These are phyloP conservation scores for Drosophila sp. DNA, from an alignment of 1,140 invertebrate species.

Conservation along the genomic window DNA sequence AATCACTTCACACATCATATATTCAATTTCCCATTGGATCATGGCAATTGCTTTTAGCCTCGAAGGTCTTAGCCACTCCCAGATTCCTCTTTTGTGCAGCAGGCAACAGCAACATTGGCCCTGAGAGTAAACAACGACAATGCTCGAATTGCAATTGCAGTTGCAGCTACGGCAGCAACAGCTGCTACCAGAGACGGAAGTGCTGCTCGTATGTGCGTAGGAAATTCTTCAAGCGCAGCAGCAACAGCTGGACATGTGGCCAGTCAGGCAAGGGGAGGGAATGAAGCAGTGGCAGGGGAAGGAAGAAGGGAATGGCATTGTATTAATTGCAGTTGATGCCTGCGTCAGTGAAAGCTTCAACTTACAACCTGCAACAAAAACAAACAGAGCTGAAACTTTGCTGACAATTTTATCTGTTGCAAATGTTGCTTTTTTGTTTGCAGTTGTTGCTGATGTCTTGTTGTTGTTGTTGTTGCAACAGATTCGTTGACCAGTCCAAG, in stretches of 20 bases:
- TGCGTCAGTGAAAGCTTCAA: conserved; percentile 35
- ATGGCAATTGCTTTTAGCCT: not conserved
- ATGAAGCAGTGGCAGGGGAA: not conserved
- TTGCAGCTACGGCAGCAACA: conserved; percentile 23
- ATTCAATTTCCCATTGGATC: conserved; percentile 31
- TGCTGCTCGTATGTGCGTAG: conserved; percentile 54
- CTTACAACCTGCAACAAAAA: conserved; percentile 9
- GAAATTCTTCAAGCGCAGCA: conserved; percentile 66
- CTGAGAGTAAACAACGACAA: conserved; percentile 23
- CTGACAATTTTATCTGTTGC: conserved; percentile 32
- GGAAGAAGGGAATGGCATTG: not conserved
- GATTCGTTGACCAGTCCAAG: conserved; percentile 33
- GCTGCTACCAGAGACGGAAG: conserved; percentile 60
- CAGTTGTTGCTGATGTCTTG: not conserved
- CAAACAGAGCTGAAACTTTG: conserved; percentile 36
- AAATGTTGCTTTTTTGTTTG: not conserved
- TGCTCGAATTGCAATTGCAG: conserved; percentile 12
- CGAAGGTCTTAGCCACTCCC: conserved; percentile 2
- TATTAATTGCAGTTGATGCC: conserved; percentile 37
- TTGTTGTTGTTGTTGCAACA: conserved; percentile 2
- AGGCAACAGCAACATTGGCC: conserved; percentile 33
- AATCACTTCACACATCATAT: conserved; percentile 2
- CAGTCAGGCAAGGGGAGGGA: not conserved
- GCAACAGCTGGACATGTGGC: conserved; percentile 46
- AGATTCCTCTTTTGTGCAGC: not conserved